Evolutionary conservation across 30 jellyfish, hydroid and myxozoan species (phyloP), one percentile per base, ranked within the genome.

Genomic region (Turritopsis rubra): DNA sequence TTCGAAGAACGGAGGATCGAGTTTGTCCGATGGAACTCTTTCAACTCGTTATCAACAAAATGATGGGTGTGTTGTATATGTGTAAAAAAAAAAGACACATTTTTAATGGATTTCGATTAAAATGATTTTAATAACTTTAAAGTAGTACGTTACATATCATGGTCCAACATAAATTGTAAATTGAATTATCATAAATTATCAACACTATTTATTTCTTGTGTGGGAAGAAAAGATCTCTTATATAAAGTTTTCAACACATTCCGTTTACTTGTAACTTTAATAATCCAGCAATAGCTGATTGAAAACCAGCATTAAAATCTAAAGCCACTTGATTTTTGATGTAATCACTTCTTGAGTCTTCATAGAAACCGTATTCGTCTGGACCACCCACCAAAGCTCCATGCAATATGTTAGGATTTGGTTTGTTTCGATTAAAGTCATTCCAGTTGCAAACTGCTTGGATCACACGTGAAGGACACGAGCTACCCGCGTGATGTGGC

Each of bases 321-420:
- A 85, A 52, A 21, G 96, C 89, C 5, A 88, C 96, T 75, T 84
- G 93, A 78, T 88, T 88, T 54, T 72, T 88, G 76, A 88, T 71
- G 80, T 88, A 88, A 79, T 88, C 89, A 8, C 66, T 79, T 52
- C 96, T 79, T 9, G 52, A 53, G 66, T 88, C 96, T 7, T 53
- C 86, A 73, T 88, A 88, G 20, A 52, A 28, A 26, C 83, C 83
- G 25, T 73, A 86, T 27, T 52, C n/a, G 7, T 24, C 52, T 0
- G 96, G 96, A 22, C 96, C 96, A 21, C 96, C 96, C 8, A 88
- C 96, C 71, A 88, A 85, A n/a, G 92, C 96, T 18, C 96, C 96
- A 60, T 83, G 84, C 86, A 88, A 54, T 0, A 83, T 54, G 18
- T 88, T 92, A 21, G 96, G 93, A 60, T 88, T 88, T 7, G 96